phyloP scores from a whole-genome alignment of 30 jellyfish, hydroid and myxozoan species.

The Chironex yamaguchii region DNA sequence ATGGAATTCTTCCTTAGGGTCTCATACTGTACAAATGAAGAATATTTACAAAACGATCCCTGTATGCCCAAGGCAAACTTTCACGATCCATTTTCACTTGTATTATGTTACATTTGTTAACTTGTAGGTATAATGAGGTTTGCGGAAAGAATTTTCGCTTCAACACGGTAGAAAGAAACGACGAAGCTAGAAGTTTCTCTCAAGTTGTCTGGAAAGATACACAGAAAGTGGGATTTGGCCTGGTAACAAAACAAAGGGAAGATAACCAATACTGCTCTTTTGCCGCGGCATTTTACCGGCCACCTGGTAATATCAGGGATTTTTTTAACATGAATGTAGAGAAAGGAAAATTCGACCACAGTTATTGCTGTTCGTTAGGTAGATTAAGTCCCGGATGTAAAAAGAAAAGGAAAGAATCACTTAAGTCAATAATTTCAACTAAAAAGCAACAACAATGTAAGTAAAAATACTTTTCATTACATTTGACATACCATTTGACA shows the following conservation, averaged over 20 bases:
- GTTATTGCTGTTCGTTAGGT: background rate
- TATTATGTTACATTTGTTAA: too few relatives aligned
- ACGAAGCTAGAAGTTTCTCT: slow-evolving; percentile 62
- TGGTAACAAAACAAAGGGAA: background rate
- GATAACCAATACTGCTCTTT: slow-evolving; percentile 54
- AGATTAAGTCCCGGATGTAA: background rate
- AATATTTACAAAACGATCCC: too few relatives aligned
- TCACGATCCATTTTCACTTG: too few relatives aligned
- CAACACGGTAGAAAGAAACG: slow-evolving; percentile 63
- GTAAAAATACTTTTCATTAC: too few relatives aligned
- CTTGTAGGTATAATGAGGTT: slow-evolving; percentile 97
- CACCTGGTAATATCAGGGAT: slow-evolving; percentile 76
- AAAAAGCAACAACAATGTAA: too few relatives aligned
- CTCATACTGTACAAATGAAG: too few relatives aligned
- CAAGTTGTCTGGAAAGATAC: slow-evolving; percentile 75
- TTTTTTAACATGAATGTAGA: slow-evolving; percentile 35
- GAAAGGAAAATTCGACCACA: slow-evolving; percentile 58
- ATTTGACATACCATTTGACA: too few relatives aligned
- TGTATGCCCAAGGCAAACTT: too few relatives aligned
- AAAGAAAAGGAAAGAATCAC: background rate
- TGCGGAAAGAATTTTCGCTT: slow-evolving; percentile 80
- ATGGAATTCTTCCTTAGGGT: too few relatives aligned
- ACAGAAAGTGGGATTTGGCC: slow-evolving; percentile 71
- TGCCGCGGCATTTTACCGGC: slow-evolving; percentile 65
- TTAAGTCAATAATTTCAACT: too few relatives aligned